A percentile compares a stretch with the other conserved stretches of the same genome.
Conservation (phyloP, 1,140 invertebrate species). For the Drosophila oshimai region DNA sequence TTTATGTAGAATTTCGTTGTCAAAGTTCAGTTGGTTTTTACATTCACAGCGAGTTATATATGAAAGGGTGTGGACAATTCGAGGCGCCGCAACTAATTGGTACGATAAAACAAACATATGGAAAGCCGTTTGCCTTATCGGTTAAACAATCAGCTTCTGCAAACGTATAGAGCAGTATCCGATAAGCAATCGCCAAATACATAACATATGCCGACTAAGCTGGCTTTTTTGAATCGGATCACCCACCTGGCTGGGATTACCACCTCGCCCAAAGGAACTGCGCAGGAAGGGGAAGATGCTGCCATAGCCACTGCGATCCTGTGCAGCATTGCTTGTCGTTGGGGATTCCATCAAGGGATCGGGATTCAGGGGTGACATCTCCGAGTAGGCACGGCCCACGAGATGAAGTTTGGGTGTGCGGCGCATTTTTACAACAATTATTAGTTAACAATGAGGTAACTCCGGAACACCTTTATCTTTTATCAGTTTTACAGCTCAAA, state of each 20-base stretch:
- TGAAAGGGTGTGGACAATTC: constrained; percentile 16
- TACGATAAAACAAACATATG: constrained; percentile 33
- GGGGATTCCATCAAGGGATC: constrained; percentile 20
- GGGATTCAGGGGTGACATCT: constrained; percentile 78
- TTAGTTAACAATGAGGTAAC: constrained; percentile 2
- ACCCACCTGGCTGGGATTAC: constrained; percentile 68
- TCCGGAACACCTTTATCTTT: constrained; percentile 14
- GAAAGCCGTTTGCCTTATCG: constrained; percentile 22
- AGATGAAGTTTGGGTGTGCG: constrained; percentile 64
- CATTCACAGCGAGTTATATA: background rate
- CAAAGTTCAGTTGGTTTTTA: background rate
- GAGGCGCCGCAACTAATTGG: background rate
- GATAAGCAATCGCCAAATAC: constrained; percentile 32
- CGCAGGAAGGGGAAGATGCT: constrained; percentile 78
- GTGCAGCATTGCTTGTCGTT: constrained; percentile 33
- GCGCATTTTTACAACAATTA: constrained; percentile 35
- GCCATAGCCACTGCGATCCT: constrained; percentile 60
- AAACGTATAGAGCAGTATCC: constrained; percentile 25
- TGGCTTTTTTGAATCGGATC: constrained; percentile 5
- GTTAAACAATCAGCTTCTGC: constrained; percentile 39
- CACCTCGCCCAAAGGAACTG: constrained; percentile 65
- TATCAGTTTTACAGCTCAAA: constrained; percentile 33
- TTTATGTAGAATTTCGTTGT: background rate
- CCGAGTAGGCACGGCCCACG: constrained; percentile 75
- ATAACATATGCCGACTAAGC: constrained; percentile 39